A percentile compares a stretch with the other conserved stretches of the same genome.
These are phyloP conservation scores for Cranoglanis bouderius DNA, from an alignment of 2,113 vertebrate genomes.

Conservation along the genomic window DNA sequence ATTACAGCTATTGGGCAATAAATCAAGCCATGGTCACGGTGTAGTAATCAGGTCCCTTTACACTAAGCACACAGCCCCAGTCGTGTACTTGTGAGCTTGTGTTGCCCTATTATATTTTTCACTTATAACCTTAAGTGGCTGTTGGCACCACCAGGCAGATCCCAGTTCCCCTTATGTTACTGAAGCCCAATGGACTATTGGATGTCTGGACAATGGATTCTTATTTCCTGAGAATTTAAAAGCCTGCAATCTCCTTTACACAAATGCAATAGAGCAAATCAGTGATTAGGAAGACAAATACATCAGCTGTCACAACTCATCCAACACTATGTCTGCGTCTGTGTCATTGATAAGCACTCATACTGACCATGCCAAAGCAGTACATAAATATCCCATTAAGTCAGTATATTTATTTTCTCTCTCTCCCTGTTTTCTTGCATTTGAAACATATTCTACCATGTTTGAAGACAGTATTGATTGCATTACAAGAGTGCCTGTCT, in stretches of 20 bases:
- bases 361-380: not conserved
- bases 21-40: slow-evolving; percentile 2
- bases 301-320: slow-evolving; percentile 22
- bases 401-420: not conserved
- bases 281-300: slow-evolving; percentile 12
- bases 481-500: not conserved
- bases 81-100: slow-evolving; percentile 5
- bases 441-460: not conserved
- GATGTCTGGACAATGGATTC: slow-evolving; percentile 34
- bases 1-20: slow-evolving; percentile 8
- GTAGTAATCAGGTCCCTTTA: slow-evolving; percentile 21
- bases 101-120: slow-evolving; percentile 22
- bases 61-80: slow-evolving; percentile 7
- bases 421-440: not conserved
- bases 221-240: slow-evolving; percentile 21
- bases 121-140: slow-evolving; percentile 17
- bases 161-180: slow-evolving; percentile 5
- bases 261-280: slow-evolving; percentile 7
- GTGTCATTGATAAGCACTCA: not conserved
- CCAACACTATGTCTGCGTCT: not conserved
- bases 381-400: not conserved
- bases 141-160: slow-evolving; percentile 36
- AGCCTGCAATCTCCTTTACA: slow-evolving; percentile 14
- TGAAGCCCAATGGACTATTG: slow-evolving; percentile 16
- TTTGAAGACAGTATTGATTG: not conserved